Conservation (phyloP, 2,113 vertebrate species). For the Eclectus roratus region DNA sequence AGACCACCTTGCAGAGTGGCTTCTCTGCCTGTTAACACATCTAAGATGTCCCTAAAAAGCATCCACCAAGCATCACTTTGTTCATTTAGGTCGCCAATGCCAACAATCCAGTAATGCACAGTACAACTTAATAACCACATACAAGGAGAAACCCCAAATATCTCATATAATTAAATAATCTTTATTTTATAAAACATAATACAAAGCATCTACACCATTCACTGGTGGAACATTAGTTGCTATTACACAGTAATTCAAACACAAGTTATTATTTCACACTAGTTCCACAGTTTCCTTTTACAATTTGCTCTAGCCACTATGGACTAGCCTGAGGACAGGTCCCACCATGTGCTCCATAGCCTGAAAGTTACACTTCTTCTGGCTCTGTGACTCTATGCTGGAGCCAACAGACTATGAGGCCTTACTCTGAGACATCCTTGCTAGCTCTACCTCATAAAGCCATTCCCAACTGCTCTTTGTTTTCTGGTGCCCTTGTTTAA, state of each 20-base stretch:
- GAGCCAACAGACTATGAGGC: background rate
- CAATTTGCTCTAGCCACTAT: background rate
- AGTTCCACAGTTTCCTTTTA: conserved; percentile 9
- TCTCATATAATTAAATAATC: conserved; percentile 46
- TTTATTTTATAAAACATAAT: conserved; percentile 78
- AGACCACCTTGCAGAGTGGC: background rate
- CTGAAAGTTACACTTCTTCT: background rate
- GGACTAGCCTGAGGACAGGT: conserved; percentile 2
- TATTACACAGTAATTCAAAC: conserved; percentile 76
- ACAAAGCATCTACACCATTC: conserved; percentile 74
- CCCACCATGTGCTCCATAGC: background rate
- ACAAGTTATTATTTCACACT: conserved; percentile 48
- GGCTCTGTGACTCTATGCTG: background rate
- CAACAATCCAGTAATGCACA: background rate
- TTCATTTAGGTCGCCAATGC: background rate
- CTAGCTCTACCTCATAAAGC: background rate
- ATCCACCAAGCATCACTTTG: background rate
- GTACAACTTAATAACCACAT: background rate
- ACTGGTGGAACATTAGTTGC: conserved; percentile 64
- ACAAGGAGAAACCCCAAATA: background rate
- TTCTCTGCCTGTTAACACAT: background rate
- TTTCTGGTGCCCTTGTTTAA: background rate
- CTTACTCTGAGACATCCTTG: background rate
- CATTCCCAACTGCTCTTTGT: background rate
- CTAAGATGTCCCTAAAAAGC: background rate